Evolutionary conservation across 1,140 invertebrate genomes (phyloP), one percentile per base, ranked within the genome.

Genomic region (Drosophila navojoa): DNA sequence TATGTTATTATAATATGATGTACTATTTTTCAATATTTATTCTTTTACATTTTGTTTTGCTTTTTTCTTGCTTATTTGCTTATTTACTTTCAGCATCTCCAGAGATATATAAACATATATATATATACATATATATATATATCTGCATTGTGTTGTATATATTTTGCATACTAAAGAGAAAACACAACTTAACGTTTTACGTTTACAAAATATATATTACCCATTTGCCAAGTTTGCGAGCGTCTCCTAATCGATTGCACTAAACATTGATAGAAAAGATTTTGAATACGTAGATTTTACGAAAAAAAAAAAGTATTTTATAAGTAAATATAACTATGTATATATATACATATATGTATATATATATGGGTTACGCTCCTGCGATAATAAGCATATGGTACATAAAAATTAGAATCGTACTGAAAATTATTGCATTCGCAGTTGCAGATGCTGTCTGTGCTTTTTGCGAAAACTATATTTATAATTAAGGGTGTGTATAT

Each of bases 131-230:
- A 32, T 32, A 6, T 54, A 29, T 38, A 38, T 50, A 49, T 63
- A 40, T 47, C 38, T 22, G 35, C 25, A 15, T 47, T 64, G 63
- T 29, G 19, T 44, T 47, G 27, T 32, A 49, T 64, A 45, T 58
- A 50, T 52, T 61, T 62, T 35, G 42, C 52, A 16, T 44, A 49
- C 32, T 61, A 38, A 60, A 54, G 44, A 55, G 45, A 76, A 76
- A 73, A 38, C 47, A 61, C 13, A 50, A 60, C 61, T 53, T 29
- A 66, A 72, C 61, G 69, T 75, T 63, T 52, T 38, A 71, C 69
- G 69, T 72, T 47, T 52, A 53, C 50, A 54, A 62, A 70, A 50
- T 62, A 16, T 42, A 38, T 29, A 57, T 63, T 64, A 16, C 13
- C 44, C 53, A 71, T 22, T 35, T 57, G 11, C 47, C 53, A 19